Evolutionary conservation across 2,113 vertebrate genomes (phyloP), one percentile per base, ranked within the genome.

Genomic region (Procapra przewalskii): DNA sequence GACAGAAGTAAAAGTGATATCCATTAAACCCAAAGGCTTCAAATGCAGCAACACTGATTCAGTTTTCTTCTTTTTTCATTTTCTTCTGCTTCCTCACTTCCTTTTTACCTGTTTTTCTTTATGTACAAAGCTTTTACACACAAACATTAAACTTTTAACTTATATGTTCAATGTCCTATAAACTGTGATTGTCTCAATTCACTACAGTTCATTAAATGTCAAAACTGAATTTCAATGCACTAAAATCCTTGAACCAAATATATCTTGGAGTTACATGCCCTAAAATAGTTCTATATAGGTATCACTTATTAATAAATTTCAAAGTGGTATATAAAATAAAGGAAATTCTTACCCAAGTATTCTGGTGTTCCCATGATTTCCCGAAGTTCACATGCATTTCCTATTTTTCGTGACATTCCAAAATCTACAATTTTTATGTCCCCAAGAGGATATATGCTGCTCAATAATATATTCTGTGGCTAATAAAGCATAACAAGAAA

Each of bases 401-500:
- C 99, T 89, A 99, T 98, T 93, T 99, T 99, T 95, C 99, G 99
- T 52, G 99, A 99, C 99, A 99, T 99, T 84, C 99, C 99, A 98
- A 99, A 99, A 99, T 99, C 99, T 25, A 99, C 99, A 52, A 99
- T 99, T 99, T 99, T 99, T 90, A 99, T 99, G 98, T 99, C 99
- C 71, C 99, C 99, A n/a, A 99, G 99, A 96, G 99, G 99, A 83
- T 95, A 99, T 95, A 99, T 4, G 33, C 99, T 99, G 97, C 99
- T 99, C 94, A 99, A 98, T 95, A 99, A 99, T 93, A 99, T 99
- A 97, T 99, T 99, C 98, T 99, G 99, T 14, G 99, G 99, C 99
- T 99, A 98, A 98, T 90, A 4, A 96, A 95, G 91, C 31, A 98
- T 85, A 98, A 21, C 59, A 96, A 89, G 90, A 93, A 48, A 79